These are phyloP conservation scores for Stigmatopora nigra DNA, from an alignment of 2,113 vertebrate species.

Conservation along the genomic window DNA sequence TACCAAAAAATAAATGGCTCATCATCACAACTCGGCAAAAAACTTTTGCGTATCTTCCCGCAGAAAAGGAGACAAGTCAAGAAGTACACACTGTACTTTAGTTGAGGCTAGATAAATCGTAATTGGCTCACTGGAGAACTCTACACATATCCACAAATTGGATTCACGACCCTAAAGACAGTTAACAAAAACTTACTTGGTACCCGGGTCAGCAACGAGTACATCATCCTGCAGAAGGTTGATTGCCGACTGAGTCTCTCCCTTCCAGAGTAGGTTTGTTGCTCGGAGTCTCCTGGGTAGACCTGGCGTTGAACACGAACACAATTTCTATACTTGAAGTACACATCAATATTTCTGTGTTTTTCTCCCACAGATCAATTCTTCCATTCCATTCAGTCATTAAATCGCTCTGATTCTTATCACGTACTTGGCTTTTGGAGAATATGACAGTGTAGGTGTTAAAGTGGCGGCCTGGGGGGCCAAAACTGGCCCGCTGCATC, in stretches of 20 bases:
- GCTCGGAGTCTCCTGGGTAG: conserved; percentile 79
- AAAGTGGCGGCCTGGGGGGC: too few relatives aligned
- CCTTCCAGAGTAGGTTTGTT: conserved; percentile 84
- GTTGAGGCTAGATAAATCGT: too few relatives aligned
- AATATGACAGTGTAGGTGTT: neutral
- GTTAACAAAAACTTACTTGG: conserved; percentile 69
- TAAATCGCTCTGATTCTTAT: neutral
- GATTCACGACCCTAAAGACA: neutral
- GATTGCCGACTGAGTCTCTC: conserved; percentile 79
- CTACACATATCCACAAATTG: neutral
- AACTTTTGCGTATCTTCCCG: too few relatives aligned
- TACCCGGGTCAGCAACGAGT: conserved; percentile 84
- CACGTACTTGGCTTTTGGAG: neutral
- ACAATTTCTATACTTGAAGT: conserved; percentile 1
- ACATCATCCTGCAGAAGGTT: conserved; percentile 81
- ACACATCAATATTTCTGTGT: neutral
- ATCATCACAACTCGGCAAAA: too few relatives aligned
- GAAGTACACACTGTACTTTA: too few relatives aligned
- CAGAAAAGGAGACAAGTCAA: too few relatives aligned
- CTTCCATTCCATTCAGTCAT: neutral
- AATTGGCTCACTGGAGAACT: neutral
- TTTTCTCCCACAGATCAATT: neutral
- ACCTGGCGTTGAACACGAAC: conserved; percentile 58
- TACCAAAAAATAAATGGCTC: too few relatives aligned
- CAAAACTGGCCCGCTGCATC: too few relatives aligned